Base-by-base conservation (phyloP, 2,797 vertebrate genomes). In the Clarias pachynema region DNA sequence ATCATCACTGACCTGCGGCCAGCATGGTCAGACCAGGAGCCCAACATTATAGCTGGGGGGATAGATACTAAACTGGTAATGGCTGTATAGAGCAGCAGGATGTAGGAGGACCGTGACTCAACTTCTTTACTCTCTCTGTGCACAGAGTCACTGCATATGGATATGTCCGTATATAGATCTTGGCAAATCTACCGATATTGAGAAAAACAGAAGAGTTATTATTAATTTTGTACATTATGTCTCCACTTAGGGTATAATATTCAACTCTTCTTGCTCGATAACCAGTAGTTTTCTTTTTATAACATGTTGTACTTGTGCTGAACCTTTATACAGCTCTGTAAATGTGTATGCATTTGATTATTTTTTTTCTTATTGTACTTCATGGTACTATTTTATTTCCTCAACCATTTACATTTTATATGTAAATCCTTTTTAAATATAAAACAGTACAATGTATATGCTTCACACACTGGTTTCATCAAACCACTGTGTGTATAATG, bases 1-100 rank as follows among this genome's bases (percentile, higher is more conserved):
- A 90, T 69, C 89, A 94, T 92, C 40, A 93, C 89, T 12, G 57
- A 70, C 6, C 84, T 85, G 20, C 89, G 89, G 12, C 90, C 90
- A 6, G 74, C 87, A 9, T 63, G 81, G 87, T 94, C 93, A 0
- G 93, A 94, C 93, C 93, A 93, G 44, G 93, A 92, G 49, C 93
- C 93, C 86, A 94, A 88, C 18, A 92, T 56, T 20, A 94, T 82
- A 22, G 93, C 92, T 1, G 92, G 90, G 3, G 89, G 89, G 34
- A 94, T 82, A 75, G 93, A 93, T 59, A 92, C 57, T 18, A 91
- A 34, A 70, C 91, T 91, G 57, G 87, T 84, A 12, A 90, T 88
- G 59, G 59, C 81, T 26, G 79, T 88, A 84, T 87, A 92, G 53
- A 91, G 69, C 24, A 94, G 85, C 26, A 93, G 44, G n/a, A 94